phyloP scores from a whole-genome alignment of 2,888 invertebrate species.

The Nezara viridula region DNA sequence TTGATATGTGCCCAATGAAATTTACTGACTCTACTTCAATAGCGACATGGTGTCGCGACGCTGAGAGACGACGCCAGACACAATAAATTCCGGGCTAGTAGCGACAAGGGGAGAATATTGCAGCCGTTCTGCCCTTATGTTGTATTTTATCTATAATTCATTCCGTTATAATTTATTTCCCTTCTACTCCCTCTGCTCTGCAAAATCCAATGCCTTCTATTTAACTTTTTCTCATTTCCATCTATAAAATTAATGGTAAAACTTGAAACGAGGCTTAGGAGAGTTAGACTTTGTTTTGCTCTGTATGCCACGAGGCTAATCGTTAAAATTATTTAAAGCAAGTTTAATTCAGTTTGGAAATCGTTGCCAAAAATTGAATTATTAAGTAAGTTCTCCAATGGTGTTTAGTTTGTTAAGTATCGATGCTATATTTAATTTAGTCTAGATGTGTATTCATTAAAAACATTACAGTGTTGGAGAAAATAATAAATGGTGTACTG shows the following conservation, averaged over 20 bases:
- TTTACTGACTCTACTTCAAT: not conserved
- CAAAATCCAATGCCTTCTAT: not conserved
- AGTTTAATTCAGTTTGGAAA: too few relatives aligned
- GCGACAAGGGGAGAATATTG: not conserved
- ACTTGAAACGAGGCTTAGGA: not conserved
- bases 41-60: not conserved
- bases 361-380: too few relatives aligned
- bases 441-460: too few relatives aligned
- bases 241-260: not conserved
- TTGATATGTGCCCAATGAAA: not conserved
- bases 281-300: not conserved
- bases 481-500: too few relatives aligned
- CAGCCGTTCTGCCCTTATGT: not conserved
- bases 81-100: not conserved
- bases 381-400: too few relatives aligned
- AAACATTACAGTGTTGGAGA: too few relatives aligned
- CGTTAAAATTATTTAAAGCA: too few relatives aligned
- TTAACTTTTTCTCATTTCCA: not conserved
- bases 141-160: conserved; percentile 2
- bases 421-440: too few relatives aligned
- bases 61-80: not conserved
- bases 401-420: too few relatives aligned
- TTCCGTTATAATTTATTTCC: not conserved
- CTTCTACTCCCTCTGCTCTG: not conserved
- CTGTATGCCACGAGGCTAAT: too few relatives aligned